Conservation (phyloP, 2,797 vertebrate species). For the Muscicapa striata region DNA sequence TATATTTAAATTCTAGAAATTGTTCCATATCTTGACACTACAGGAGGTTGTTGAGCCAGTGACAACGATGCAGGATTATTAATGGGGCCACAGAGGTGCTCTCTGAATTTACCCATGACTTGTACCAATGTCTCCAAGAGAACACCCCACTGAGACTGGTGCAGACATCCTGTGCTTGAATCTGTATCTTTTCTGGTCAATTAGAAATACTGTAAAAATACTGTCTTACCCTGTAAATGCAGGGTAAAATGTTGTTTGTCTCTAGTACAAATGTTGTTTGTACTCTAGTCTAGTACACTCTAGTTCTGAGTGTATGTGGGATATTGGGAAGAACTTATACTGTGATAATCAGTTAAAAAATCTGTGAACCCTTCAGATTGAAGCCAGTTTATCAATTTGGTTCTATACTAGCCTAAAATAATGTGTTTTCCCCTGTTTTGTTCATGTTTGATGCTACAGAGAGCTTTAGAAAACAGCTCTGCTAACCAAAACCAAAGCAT, state of each 20-base stretch:
- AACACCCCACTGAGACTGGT: neutral
- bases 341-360: neutral
- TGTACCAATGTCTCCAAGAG: neutral
- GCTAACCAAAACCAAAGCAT: neutral
- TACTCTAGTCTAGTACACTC: no score
- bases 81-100: neutral
- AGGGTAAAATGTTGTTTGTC: neutral
- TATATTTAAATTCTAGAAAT: neutral
- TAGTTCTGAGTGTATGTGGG: neutral
- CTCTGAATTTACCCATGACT: neutral
- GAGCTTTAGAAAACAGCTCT: neutral
- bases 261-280: neutral
- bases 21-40: neutral
- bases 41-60: neutral
- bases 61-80: accelerated
- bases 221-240: neutral
- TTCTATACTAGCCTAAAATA: neutral
- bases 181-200: neutral
- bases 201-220: neutral
- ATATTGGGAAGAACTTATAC: neutral
- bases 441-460: neutral
- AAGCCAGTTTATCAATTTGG: neutral
- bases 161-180: neutral
- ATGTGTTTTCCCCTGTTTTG: neutral
- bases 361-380: neutral